Evolutionary conservation across 1,140 invertebrate genomes (phyloP).

Genomic region (Nymphalis io): DNA sequence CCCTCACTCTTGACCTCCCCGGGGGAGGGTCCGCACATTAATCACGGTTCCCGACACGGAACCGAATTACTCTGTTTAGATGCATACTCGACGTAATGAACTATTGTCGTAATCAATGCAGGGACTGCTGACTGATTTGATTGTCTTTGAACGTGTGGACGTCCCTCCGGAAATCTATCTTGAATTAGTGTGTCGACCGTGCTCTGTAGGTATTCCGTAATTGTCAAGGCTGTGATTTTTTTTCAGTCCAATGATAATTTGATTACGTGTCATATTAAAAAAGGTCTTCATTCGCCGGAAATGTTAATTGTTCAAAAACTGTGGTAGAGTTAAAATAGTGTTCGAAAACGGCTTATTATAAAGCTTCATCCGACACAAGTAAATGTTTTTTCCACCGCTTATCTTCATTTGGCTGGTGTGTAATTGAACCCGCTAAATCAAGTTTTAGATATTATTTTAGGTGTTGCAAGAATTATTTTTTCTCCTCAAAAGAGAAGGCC

Average conservation of each 20-base stretch:
- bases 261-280: too few relatives aligned
- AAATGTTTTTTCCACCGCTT: too few relatives aligned
- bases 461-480: too few relatives aligned
- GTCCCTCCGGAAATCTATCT: not conserved
- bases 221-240: not conserved
- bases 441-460: too few relatives aligned
- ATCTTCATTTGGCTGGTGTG: too few relatives aligned
- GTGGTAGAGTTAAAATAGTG: too few relatives aligned
- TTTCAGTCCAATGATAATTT: not conserved
- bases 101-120: conserved; percentile 51
- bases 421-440: too few relatives aligned
- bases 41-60: conserved; percentile 38
- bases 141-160: conserved; percentile 18
- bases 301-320: too few relatives aligned
- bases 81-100: conserved; percentile 49
- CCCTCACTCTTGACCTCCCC: conserved; percentile 15
- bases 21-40: conserved; percentile 33
- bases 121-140: conserved; percentile 28
- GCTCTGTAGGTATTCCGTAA: not conserved
- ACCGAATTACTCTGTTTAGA: conserved; percentile 52
- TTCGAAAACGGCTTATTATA: too few relatives aligned
- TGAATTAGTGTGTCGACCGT: not conserved
- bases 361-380: too few relatives aligned
- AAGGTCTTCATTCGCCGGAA: too few relatives aligned
- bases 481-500: too few relatives aligned